phyloP scores from a whole-genome alignment of 2,888 invertebrate species.

The Lydus trimaculatus region DNA sequence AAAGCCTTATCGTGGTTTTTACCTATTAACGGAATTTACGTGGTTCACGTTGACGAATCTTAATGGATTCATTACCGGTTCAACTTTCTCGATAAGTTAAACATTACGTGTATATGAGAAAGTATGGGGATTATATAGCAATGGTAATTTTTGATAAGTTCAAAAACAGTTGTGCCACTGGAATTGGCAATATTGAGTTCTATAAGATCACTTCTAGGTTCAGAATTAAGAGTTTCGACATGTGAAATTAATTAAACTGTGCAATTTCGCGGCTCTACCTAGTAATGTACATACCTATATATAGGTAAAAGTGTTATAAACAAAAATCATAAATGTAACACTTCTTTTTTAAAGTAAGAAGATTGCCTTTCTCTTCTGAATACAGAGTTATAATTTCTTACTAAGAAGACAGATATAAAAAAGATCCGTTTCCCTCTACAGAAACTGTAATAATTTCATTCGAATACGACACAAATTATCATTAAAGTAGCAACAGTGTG shows the following conservation, averaged over 20 bases:
- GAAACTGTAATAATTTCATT: not conserved
- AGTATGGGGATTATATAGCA: not conserved
- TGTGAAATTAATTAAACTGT: too few relatives aligned
- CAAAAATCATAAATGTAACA: too few relatives aligned
- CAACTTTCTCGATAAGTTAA: not conserved
- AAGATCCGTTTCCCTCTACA: not conserved
- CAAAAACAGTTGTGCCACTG: not conserved
- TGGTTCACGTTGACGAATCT: conserved; percentile 12
- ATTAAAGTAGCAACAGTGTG: not conserved
- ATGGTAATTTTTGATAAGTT: not conserved
- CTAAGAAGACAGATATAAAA: not conserved
- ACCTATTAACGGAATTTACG: conserved; percentile 17
- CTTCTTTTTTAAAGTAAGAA: too few relatives aligned
- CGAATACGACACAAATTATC: not conserved
- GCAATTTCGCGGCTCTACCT: too few relatives aligned
- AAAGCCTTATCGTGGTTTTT: conserved; percentile 23
- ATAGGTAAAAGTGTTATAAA: too few relatives aligned
- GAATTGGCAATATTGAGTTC: too few relatives aligned
- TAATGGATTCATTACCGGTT: conserved; percentile 13
- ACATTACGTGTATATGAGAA: not conserved
- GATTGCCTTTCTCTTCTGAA: too few relatives aligned
- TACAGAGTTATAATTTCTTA: not conserved
- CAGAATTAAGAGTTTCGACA: too few relatives aligned
- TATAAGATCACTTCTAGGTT: not conserved
- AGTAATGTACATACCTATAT: too few relatives aligned